These are phyloP conservation scores for Crotalus viridis DNA, from an alignment of 2,113 vertebrate species.

Conservation along the genomic window DNA sequence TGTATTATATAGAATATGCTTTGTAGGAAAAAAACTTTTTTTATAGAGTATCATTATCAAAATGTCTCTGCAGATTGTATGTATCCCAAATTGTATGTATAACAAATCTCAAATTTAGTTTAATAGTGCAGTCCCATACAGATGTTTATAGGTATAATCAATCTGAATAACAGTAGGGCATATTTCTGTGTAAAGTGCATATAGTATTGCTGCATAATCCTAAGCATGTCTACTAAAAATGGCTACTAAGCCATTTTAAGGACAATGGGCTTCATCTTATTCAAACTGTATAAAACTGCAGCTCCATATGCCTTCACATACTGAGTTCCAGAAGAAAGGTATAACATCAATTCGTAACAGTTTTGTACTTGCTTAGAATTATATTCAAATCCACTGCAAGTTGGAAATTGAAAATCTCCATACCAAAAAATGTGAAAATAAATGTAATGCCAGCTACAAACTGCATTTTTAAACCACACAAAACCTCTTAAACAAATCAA, in stretches of 20 bases:
- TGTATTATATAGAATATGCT: not conserved
- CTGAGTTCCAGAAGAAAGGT: slow-evolving; percentile 58
- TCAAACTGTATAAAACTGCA: not conserved
- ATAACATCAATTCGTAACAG: slow-evolving; percentile 53
- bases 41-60: not conserved
- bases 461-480: slow-evolving; percentile 38
- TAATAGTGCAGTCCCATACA: not conserved
- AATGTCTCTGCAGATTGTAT: not conserved
- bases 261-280: not conserved
- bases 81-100: not conserved
- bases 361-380: slow-evolving; percentile 49
- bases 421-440: slow-evolving; percentile 40
- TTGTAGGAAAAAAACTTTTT: not conserved
- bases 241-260: not conserved
- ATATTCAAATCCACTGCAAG: slow-evolving; percentile 54
- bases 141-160: not conserved
- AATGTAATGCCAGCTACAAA: slow-evolving; percentile 35
- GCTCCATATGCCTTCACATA: slow-evolving; percentile 15
- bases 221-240: not conserved
- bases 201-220: not conserved
- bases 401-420: slow-evolving; percentile 25
- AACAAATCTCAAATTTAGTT: not conserved
- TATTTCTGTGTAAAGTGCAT: not conserved
- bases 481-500: slow-evolving; percentile 20
- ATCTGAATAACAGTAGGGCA: not conserved